Evolutionary conservation across 2,888 invertebrate species (phyloP).

Genomic region (Caenorhabditis parvicauda): DNA sequence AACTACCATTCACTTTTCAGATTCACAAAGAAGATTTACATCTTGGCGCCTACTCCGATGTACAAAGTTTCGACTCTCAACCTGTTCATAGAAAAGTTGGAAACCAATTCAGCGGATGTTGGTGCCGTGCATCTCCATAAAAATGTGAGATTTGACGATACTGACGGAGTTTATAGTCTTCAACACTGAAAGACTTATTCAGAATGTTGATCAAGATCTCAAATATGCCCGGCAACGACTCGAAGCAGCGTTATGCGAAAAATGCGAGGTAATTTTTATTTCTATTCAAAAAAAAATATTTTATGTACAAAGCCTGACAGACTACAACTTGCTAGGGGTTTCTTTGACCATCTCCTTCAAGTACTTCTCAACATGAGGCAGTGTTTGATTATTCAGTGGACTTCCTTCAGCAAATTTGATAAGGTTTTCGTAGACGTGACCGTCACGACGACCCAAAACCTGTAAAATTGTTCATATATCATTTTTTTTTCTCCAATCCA

Average conservation of each 20-base stretch:
- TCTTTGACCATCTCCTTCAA: slow-evolving; percentile 23
- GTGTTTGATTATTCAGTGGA: slow-evolving; percentile 32
- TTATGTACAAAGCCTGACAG: too few species aligned
- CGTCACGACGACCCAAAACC: slow-evolving; percentile 64
- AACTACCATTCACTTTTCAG: too few species aligned
- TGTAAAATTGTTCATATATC: slow-evolving; percentile 2
- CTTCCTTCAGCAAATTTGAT: slow-evolving; percentile 63
- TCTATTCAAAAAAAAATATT: too few species aligned
- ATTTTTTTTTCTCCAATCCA: not conserved
- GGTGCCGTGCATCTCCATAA: slow-evolving; percentile 6
- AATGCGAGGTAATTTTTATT: slow-evolving; percentile 14
- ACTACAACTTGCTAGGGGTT: too few species aligned
- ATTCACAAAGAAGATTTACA: slow-evolving; percentile 5
- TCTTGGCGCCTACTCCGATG: slow-evolving; percentile 6
- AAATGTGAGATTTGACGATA: too few species aligned
- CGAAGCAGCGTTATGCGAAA: slow-evolving; percentile 2
- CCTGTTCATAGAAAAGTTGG: slow-evolving; percentile 1
- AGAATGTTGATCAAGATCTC: slow-evolving; percentile 5
- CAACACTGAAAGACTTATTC: too few species aligned
- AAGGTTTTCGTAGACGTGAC: slow-evolving; percentile 62
- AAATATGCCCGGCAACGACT: not conserved
- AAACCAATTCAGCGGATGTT: slow-evolving; percentile 2
- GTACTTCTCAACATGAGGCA: slow-evolving; percentile 29
- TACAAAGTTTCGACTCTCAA: slow-evolving; percentile 4
- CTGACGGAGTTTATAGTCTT: too few species aligned